Conservation (phyloP, 2,888 invertebrate species). For the Oxycera nigricornis region DNA sequence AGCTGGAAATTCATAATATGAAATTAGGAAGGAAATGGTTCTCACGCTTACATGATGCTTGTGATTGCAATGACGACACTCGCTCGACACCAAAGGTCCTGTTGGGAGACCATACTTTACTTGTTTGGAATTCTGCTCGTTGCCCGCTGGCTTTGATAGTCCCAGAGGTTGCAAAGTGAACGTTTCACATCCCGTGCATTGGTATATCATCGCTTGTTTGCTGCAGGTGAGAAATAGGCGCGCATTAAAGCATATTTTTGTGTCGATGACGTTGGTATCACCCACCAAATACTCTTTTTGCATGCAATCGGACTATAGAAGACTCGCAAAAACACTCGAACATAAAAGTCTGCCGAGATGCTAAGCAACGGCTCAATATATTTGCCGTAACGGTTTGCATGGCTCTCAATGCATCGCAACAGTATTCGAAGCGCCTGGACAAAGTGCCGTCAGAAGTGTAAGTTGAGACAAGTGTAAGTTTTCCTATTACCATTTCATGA, state of each 20-base stretch:
- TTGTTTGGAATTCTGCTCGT: slow-evolving; percentile 66
- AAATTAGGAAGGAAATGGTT: slow-evolving; percentile 8
- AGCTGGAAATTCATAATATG: slow-evolving; percentile 63
- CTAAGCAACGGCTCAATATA: slow-evolving; percentile 91
- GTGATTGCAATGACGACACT: slow-evolving; percentile 79
- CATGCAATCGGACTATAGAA: slow-evolving; percentile 81
- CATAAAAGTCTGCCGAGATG: slow-evolving; percentile 95
- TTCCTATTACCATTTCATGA: slow-evolving; percentile 96
- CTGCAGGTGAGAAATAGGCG: slow-evolving; percentile 59
- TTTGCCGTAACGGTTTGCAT: slow-evolving; percentile 91
- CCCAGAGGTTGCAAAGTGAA: slow-evolving; percentile 81
- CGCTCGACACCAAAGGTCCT: slow-evolving; percentile 71
- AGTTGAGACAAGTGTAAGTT: no score
- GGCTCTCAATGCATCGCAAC: slow-evolving; percentile 86
- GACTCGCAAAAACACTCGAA: slow-evolving; percentile 89
- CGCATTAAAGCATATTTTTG: no score
- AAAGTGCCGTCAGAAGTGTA: neutral
- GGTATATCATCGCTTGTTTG: slow-evolving; percentile 86
- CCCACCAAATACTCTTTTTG: slow-evolving; percentile 81
- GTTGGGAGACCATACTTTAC: slow-evolving; percentile 73
- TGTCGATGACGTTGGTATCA: no score
- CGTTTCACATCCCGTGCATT: slow-evolving; percentile 89
- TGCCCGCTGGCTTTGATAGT: slow-evolving; percentile 66
- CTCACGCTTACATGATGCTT: slow-evolving; percentile 71
- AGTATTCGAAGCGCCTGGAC: slow-evolving; percentile 88